Base-by-base conservation (phyloP, 2,113 vertebrate genomes). In the Coryphaenoides rupestris region DNA sequence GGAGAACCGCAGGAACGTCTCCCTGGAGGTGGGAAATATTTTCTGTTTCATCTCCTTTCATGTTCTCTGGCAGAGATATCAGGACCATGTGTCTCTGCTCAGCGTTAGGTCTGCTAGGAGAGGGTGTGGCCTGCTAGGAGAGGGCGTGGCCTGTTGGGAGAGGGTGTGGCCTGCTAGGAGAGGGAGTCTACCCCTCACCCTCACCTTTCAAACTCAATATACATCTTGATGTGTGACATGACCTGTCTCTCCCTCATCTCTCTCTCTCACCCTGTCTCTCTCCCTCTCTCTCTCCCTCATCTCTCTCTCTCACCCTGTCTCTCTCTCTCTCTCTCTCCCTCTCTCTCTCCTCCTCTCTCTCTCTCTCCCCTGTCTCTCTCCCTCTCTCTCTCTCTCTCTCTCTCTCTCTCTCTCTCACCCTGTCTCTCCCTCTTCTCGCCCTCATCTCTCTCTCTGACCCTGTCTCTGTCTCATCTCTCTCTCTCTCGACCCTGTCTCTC, bases 181-280 rank as follows among this genome's bases (percentile, higher is more conserved):
- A n/a, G n/a, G 40, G 10, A 62, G 74, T 75, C 64, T 62, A 53
- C 68, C n/a, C 6, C 60, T 50, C 24, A 60, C 50, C 26, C 58
- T 84, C 74, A 80, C 75, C 80, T 69, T 66, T 76, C 67, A 53
- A 52, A 66, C 54, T 50, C 60, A 72, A 53, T 79, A 40, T 45
- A 60, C 53, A 58, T 60, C 73, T 49, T 53, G 60, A 53, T 40
- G 70, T 77, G 74, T 68, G 74, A 80, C 50, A 19, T 19, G 63
- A 60, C 69, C 73, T 60, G 54, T 69, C 75, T 79, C 70, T 58
- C 5, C 77, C 65, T 70, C 63, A 79, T 87, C 80, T 65, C 57
- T 49, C 69, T 56, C 5, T 47, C 58, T 46, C 55, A 17, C 46
- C 53, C 60, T 58, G 22, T 21, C 52, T 50, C n/a, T 9, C 21